Evolutionary conservation across 2,113 vertebrate species (phyloP).

Genomic region (Pithys albifrons): DNA sequence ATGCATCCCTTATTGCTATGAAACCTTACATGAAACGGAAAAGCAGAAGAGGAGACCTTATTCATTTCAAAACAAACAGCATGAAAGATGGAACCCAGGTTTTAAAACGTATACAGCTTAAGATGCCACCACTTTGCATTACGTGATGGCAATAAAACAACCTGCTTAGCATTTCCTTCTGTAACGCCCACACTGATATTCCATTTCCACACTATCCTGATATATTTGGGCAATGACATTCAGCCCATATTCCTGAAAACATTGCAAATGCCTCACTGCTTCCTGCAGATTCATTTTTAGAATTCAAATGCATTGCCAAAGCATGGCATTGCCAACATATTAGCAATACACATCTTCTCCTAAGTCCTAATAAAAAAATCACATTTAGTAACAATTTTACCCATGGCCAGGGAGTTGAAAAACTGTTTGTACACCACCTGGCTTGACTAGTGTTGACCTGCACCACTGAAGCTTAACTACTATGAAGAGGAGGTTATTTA

Average conservation of each 20-base stretch:
- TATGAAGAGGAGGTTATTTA: background rate
- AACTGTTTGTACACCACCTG: background rate
- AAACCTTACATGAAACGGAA: background rate
- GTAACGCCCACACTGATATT: background rate
- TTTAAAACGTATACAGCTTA: background rate
- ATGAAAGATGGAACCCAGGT: background rate
- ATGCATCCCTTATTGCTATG: background rate
- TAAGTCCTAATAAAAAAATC: background rate
- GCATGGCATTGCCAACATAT: background rate
- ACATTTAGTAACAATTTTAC: background rate
- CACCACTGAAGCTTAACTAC: background rate
- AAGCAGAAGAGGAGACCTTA: background rate
- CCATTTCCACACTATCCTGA: background rate
- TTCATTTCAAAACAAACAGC: background rate
- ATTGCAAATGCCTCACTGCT: background rate
- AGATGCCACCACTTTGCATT: background rate
- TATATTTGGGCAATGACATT: conserved; percentile 17
- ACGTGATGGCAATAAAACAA: background rate
- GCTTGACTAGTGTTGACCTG: background rate
- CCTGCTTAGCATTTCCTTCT: background rate
- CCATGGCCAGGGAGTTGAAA: background rate
- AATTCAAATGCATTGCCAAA: background rate
- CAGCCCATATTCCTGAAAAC: background rate
- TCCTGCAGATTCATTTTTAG: conserved; percentile 37
- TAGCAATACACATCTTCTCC: background rate